Evolutionary conservation across 2,797 vertebrate genomes (phyloP).

Genomic region (Coilia nasus): DNA sequence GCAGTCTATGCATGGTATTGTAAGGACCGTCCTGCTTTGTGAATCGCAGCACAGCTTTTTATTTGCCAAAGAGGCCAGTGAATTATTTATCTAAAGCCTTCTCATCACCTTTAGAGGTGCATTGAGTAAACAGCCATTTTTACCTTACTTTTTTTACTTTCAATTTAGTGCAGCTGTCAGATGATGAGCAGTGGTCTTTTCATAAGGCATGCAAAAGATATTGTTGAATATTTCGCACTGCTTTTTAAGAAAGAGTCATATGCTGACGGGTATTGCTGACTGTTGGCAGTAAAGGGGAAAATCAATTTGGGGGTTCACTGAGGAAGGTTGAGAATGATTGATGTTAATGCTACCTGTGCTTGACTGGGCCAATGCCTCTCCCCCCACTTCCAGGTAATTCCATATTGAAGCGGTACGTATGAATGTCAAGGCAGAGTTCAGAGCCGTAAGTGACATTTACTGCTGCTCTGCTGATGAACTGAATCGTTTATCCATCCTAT

Average conservation of each 20-base stretch:
- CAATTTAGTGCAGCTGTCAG: neutral
- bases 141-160: neutral
- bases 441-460: neutral
- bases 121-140: neutral
- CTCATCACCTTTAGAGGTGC: neutral
- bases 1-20: neutral
- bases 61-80: neutral
- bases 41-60: neutral
- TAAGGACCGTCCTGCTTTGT: neutral
- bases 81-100: neutral
- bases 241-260: neutral
- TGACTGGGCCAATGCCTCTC: neutral
- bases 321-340: neutral
- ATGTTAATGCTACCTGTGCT: slow-evolving; percentile 4
- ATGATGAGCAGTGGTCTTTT: neutral
- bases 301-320: neutral
- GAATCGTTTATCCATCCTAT: neutral
- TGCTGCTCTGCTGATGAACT: neutral
- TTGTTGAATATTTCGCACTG: neutral
- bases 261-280: neutral
- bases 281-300: neutral
- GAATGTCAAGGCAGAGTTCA: neutral
- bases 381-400: neutral
- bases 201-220: neutral
- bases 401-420: neutral